Evolutionary conservation across 2,797 vertebrate genomes (phyloP).

Genomic region (Sparus aurata): DNA sequence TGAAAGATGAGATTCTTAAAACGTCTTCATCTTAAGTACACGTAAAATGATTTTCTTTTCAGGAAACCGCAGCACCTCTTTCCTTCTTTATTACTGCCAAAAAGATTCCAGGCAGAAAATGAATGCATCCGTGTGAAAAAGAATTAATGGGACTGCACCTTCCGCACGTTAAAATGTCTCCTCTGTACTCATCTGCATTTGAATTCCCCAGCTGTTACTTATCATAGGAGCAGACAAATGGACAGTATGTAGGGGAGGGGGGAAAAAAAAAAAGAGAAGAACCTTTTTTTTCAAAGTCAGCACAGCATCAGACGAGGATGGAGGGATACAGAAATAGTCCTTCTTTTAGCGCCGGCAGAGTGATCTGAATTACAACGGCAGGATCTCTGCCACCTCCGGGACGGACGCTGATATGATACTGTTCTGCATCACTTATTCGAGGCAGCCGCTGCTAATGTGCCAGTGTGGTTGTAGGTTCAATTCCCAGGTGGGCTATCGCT

Average conservation of each 20-base stretch:
- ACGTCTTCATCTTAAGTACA: neutral
- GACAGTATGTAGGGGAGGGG: slow-evolving; percentile 1
- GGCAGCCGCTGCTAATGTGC: slow-evolving; percentile 68
- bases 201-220: slow-evolving; percentile 44
- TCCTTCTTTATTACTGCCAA: neutral
- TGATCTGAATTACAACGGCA: slow-evolving; percentile 64
- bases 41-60: neutral
- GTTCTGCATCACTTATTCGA: slow-evolving; percentile 64
- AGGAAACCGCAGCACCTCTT: neutral
- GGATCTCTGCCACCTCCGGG: slow-evolving; percentile 53
- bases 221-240: slow-evolving; percentile 49
- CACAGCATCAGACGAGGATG: slow-evolving; percentile 45
- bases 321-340: slow-evolving; percentile 48
- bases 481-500: slow-evolving; percentile 77
- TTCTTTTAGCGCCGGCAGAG: slow-evolving; percentile 31
- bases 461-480: slow-evolving; percentile 77
- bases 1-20: neutral
- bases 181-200: slow-evolving; percentile 39
- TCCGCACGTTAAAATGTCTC: slow-evolving; percentile 27
- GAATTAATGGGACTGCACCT: slow-evolving; percentile 22
- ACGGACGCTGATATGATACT: slow-evolving; percentile 56
- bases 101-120: slow-evolving; percentile 13
- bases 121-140: slow-evolving; percentile 27
- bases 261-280: neutral
- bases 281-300: slow-evolving; percentile 40